Evolutionary conservation across 2,888 invertebrate genomes (phyloP), one percentile per base, ranked within the genome.

Genomic region (Marronus borbonicus): DNA sequence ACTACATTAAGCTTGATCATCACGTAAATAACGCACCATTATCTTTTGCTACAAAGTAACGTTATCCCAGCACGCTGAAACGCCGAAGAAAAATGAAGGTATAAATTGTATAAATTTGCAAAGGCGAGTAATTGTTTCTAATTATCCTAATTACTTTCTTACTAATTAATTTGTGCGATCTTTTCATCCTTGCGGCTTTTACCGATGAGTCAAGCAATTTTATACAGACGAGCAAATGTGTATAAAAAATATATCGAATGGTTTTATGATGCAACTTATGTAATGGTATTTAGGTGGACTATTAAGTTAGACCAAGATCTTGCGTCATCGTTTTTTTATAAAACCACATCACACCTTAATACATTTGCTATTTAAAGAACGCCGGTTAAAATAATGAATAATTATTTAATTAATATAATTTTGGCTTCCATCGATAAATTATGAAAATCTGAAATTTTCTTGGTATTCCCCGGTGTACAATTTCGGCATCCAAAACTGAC

Each of bases 31-130:
- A 74, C 60, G 24, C 44, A 24, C 60, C 44, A 72, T 72, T 60
- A 74, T 74, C 60, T 49, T 14, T 44, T 74, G 24, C 20, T 60
- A 44, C 24, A 49, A 74, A 70, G 36, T 55, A 70, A 55, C 70
- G 70, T 70, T 70, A 70, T 31, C 55, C 52, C 14, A 17, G 2
- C 36, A 70, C n/a, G 17, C 52, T 17, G 36, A 74, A 55, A 60
- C 8, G 36, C 39, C 14, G n/a, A 60, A 55, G 24, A 44, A 60
- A 70, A 44, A 58, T 74, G 60, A 74, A 44, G 60, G 60, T 62
- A 31, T 49, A 60, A 74, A 74, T 74, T 44, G 72, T 74, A 74
- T 74, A 74, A 74, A 74, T 74, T 74, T 74, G 49, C 72, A 60
- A 74, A 44, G 20, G 49, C 44, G 39, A 44, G 72, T 49, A 74